These are phyloP conservation scores for Plotosus lineatus DNA, from an alignment of 2,113 vertebrate species.

Conservation along the genomic window DNA sequence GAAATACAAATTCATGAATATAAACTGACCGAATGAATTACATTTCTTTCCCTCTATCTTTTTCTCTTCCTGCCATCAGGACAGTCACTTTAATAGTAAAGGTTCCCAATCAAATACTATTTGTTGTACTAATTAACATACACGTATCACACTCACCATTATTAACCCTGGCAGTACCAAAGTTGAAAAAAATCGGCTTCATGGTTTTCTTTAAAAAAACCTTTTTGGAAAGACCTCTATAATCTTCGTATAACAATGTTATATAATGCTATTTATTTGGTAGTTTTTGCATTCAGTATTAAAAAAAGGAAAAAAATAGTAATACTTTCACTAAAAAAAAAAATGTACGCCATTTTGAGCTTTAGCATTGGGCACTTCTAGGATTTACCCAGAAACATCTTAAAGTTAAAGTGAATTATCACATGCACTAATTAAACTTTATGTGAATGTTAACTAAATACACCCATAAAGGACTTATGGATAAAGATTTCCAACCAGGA, in stretches of 20 bases:
- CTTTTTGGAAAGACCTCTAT: no score
- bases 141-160: background rate
- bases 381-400: background rate
- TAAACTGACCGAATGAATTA: background rate
- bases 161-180: no score
- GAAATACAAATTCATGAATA: background rate
- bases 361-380: no score
- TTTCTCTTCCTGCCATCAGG: no score
- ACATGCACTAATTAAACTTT: background rate
- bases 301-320: no score
- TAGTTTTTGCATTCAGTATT: no score
- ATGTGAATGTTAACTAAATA: conserved; percentile 2
- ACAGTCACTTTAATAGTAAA: background rate
- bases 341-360: no score
- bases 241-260: no score
- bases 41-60: background rate
- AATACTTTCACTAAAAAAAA: no score
- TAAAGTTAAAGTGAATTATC: background rate
- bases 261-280: no score
- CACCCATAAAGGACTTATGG: background rate
- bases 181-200: no score
- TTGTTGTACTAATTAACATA: background rate
- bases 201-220: no score
- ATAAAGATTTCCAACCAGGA: background rate
- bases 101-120: background rate